phyloP scores from a whole-genome alignment of 2,113 vertebrate species.

The Chascanopsetta lugubris region DNA sequence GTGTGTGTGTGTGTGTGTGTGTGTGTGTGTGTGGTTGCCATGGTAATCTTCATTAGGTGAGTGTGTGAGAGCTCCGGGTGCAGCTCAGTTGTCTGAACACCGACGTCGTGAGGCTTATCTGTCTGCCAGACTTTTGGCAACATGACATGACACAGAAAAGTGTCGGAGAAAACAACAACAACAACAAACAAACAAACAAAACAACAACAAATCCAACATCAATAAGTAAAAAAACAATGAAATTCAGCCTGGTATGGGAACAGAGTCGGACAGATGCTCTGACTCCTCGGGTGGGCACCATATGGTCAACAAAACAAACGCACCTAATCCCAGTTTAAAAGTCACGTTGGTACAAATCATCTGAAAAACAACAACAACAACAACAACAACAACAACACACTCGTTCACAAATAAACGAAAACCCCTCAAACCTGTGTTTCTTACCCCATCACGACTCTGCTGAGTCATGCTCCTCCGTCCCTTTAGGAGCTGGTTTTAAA shows the following conservation, averaged over 20 bases:
- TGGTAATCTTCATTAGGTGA: slow-evolving; percentile 42
- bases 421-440: not conserved
- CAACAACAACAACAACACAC: not conserved
- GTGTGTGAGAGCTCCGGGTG: not conserved
- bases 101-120: slow-evolving; percentile 3
- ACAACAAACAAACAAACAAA: not conserved
- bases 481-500: too few relatives aligned
- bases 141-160: not conserved
- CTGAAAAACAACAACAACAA: not conserved
- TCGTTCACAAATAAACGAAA: not conserved
- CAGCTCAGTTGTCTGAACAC: slow-evolving; percentile 29
- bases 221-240: not conserved
- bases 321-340: slow-evolving; percentile 49
- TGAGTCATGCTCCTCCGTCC: not conserved
- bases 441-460: not conserved
- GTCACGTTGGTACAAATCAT: not conserved
- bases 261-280: not conserved
- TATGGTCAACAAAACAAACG: slow-evolving; percentile 33
- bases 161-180: not conserved
- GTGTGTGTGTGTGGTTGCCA: slow-evolving; percentile 16
- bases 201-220: not conserved
- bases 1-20: not conserved
- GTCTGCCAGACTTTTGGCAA: not conserved
- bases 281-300: slow-evolving; percentile 8
- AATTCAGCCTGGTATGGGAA: not conserved